Conservation (phyloP, 2,113 vertebrate genomes). For the Tautogolabrus adspersus region DNA sequence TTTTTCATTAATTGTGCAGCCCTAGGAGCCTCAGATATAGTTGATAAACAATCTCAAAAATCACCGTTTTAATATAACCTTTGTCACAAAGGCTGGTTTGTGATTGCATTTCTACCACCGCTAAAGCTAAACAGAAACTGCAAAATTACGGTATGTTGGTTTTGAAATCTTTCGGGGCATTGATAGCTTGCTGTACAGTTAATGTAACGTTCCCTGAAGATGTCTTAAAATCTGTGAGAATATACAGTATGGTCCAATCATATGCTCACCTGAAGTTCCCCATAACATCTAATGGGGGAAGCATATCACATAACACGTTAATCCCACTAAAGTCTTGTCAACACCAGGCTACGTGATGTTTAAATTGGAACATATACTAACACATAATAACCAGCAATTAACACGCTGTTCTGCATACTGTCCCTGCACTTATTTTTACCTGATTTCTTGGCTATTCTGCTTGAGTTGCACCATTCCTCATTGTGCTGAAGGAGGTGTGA, state of each 20-base stretch:
- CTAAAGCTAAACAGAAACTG: constrained; percentile 21
- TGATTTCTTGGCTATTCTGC: constrained; percentile 36
- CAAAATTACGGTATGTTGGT: constrained; percentile 21
- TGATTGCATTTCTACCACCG: constrained; percentile 18
- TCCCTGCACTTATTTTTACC: constrained; percentile 20
- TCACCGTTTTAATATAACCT: constrained; percentile 38
- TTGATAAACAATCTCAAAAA: constrained; percentile 8
- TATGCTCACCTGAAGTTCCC: too few species aligned
- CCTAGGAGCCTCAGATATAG: background rate
- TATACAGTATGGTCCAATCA: too few species aligned
- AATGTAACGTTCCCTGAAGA: constrained; percentile 12
- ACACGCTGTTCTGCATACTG: background rate
- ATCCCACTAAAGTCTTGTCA: background rate
- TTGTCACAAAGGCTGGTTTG: constrained; percentile 25
- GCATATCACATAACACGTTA: background rate
- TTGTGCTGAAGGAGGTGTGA: constrained; percentile 58
- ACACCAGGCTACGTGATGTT: too few species aligned
- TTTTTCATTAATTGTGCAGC: constrained; percentile 2
- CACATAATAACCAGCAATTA: background rate
- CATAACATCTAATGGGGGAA: background rate
- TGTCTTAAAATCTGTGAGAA: background rate
- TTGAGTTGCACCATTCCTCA: constrained; percentile 49
- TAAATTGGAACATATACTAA: too few species aligned
- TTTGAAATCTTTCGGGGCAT: constrained; percentile 22
- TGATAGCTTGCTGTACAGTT: background rate